Base-by-base conservation (phyloP, 2,113 vertebrate genomes). In the Manacus vitellinus region DNA sequence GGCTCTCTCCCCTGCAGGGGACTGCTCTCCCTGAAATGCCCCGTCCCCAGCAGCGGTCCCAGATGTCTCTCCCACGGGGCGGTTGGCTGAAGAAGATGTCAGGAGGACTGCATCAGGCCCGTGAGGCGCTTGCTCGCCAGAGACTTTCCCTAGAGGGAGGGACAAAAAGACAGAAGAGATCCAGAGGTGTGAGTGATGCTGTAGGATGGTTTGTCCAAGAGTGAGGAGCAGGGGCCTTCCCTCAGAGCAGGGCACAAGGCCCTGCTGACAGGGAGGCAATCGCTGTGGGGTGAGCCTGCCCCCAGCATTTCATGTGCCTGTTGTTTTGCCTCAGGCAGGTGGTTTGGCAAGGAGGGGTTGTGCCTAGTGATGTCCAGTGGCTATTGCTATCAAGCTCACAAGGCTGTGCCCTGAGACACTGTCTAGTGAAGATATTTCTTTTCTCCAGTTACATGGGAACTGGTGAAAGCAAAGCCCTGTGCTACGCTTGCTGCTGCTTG, bases 31-130 rank as follows among this genome's bases (percentile, higher is more conserved):
- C 87, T 46, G 7, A 58, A 96, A 76, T n/a, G 94, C 92, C 78
- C 86, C 93, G 7, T 97, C 95, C 91, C 96, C 31, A 0, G 92
- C 22, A 25, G 97, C 10, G 8, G 94, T 96, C 71, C 96, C 92
- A 31, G 92, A 86, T 68, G 83, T 95, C 83, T 95, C 85, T 96
- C 85, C 82, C 19, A 20, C 4, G 25, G 85, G 89, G 97, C 31
- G 1, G 87, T 72, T 13, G 12, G 89, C 41, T 25, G 75, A 47
- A 44, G 96, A 96, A 44, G 96, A 96, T 51, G 97, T 99, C 99
- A 99, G 98, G 99, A 99, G 39, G 99, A 99, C 98, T 99, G 99
- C 99, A 99, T 99, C 98, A 99, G 98, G 97, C 99, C 99, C 7
- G 99, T 99, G 98, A 99, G 98, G 61, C 99, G 99, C 98, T 99